Conservation (phyloP, 2,888 invertebrate genomes). For the Gymnoscelis rufifasciata region DNA sequence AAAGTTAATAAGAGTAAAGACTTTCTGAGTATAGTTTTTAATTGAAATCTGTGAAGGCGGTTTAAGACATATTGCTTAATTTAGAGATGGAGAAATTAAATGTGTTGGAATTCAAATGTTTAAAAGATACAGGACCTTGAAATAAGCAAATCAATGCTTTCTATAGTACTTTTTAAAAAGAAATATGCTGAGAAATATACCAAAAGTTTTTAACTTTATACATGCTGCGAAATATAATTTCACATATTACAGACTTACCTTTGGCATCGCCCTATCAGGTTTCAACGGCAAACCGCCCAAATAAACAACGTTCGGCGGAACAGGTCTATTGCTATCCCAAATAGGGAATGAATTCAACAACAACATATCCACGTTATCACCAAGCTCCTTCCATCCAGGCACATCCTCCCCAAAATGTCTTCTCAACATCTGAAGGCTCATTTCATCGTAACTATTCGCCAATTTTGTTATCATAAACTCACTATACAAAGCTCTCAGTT, state of each 20-base stretch:
- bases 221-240: too few relatives aligned
- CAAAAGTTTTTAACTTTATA: too few relatives aligned
- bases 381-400: constrained; percentile 3
- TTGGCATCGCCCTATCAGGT: constrained; percentile 21
- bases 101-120: too few relatives aligned
- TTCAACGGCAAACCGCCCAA: constrained; percentile 50
- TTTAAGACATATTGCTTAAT: too few relatives aligned
- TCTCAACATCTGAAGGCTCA: constrained; percentile 15
- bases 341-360: constrained; percentile 48
- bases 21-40: too few relatives aligned
- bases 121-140: too few relatives aligned
- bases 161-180: too few relatives aligned
- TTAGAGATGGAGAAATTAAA: too few relatives aligned
- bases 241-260: neutral
- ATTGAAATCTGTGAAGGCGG: too few relatives aligned
- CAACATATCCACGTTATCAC: constrained; percentile 34
- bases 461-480: neutral
- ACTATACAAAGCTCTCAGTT: constrained; percentile 2
- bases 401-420: constrained; percentile 16
- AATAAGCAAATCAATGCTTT: too few relatives aligned
- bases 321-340: constrained; percentile 40
- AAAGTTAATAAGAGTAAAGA: too few relatives aligned
- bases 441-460: neutral
- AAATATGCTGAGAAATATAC: too few relatives aligned
- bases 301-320: constrained; percentile 46